Evolutionary conservation across 2,888 invertebrate genomes (phyloP).

Genomic region (Leptinotarsa peninsularis): DNA sequence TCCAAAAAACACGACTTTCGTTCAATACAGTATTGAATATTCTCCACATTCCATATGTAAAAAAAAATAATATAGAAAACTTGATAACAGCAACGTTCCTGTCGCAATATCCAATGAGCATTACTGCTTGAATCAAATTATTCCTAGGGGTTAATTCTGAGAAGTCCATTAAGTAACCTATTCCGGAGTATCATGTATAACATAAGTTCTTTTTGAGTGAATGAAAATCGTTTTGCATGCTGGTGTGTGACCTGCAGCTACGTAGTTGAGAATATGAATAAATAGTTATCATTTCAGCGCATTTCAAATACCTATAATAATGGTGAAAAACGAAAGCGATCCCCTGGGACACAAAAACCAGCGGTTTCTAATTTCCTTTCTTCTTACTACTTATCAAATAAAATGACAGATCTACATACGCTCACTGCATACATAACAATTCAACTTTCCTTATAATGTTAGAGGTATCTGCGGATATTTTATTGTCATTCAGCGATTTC

Average conservation of each 20-base stretch:
- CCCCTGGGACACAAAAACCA: conserved; percentile 37
- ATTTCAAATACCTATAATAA: neutral
- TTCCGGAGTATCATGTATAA: neutral
- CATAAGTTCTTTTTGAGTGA: neutral
- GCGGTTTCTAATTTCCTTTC: conserved; percentile 58
- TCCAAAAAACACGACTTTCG: too few species aligned
- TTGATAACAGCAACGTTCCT: too few species aligned
- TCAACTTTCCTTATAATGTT: conserved; percentile 51
- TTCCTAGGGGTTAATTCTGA: too few species aligned
- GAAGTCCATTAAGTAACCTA: too few species aligned
- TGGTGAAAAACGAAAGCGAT: conserved; percentile 45
- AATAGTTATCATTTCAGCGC: neutral
- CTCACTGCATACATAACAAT: conserved; percentile 48
- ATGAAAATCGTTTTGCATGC: neutral
- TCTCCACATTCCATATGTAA: too few species aligned
- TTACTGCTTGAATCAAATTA: too few species aligned
- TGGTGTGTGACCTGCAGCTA: neutral
- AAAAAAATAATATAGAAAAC: too few species aligned
- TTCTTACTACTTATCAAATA: conserved; percentile 55
- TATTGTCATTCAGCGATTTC: conserved; percentile 15
- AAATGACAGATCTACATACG: conserved; percentile 53
- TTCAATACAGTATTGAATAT: too few species aligned
- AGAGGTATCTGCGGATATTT: conserved; percentile 13
- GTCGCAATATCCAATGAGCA: too few species aligned
- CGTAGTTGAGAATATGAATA: neutral